phyloP scores from a whole-genome alignment of 2,797 vertebrate species.

The Knipowitschia caucasica region DNA sequence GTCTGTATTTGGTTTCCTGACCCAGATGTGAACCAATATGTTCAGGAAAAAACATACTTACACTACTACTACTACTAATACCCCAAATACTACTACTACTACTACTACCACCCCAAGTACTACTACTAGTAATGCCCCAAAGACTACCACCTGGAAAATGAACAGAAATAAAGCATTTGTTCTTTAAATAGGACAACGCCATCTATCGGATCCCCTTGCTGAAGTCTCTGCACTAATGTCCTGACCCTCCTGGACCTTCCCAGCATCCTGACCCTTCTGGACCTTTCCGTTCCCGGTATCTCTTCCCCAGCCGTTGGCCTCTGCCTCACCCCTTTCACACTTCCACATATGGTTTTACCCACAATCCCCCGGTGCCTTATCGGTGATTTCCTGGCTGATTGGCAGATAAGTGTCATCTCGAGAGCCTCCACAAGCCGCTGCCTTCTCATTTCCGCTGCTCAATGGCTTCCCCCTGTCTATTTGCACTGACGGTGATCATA shows the following conservation, averaged over 20 bases:
- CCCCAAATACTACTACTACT: no score
- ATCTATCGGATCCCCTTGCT: no score
- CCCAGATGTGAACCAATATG: no score
- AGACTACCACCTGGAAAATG: no score
- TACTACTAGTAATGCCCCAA: no score
- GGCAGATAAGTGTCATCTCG: constrained; percentile 55
- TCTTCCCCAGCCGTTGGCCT: constrained; percentile 14
- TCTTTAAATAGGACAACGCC: no score
- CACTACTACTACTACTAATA: no score
- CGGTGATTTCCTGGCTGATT: constrained; percentile 57
- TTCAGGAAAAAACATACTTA: no score
- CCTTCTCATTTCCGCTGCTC: constrained; percentile 62
- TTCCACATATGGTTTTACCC: constrained; percentile 38
- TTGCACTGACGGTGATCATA: constrained; percentile 55
- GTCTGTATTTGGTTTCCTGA: no score
- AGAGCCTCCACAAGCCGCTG: constrained; percentile 53
- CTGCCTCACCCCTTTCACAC: constrained; percentile 31
- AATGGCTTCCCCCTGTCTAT: constrained; percentile 59
- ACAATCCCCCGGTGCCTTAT: constrained; percentile 50
- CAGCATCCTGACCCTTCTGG: constrained; percentile 20
- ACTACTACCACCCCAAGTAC: no score
- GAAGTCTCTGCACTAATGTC: constrained; percentile 38
- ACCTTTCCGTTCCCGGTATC: constrained; percentile 15
- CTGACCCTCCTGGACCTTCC: no score
- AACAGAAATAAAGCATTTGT: no score